A percentile compares a stretch with the other conserved stretches of the same genome.
Evolutionary conservation across 1,140 invertebrate genomes (phyloP).

Genomic region (Zophobas atratus): DNA sequence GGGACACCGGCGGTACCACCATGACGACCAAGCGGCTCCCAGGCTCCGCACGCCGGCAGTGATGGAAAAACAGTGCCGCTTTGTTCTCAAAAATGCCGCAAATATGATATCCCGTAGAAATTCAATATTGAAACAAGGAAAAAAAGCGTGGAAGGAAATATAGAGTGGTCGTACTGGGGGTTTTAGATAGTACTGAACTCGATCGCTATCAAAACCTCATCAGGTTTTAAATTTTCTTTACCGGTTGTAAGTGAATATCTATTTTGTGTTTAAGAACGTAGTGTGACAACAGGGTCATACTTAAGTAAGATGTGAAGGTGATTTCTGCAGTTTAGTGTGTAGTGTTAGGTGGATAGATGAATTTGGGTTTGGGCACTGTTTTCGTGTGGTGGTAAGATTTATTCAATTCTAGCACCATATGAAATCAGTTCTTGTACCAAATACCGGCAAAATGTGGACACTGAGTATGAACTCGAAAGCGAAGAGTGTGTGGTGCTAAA

Average conservation of each 20-base stretch:
- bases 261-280: slow-evolving; percentile 58
- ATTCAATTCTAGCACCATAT: slow-evolving; percentile 66
- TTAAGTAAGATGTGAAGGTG: slow-evolving; percentile 48
- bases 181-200: slow-evolving; percentile 31
- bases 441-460: slow-evolving; percentile 17
- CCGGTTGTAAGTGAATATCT: slow-evolving; percentile 59
- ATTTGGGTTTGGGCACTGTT: slow-evolving; percentile 64
- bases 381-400: slow-evolving; percentile 65
- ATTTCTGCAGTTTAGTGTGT: slow-evolving; percentile 27
- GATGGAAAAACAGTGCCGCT: slow-evolving; percentile 35
- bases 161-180: slow-evolving; percentile 47
- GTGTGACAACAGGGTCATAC: slow-evolving; percentile 60
- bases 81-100: slow-evolving; percentile 45
- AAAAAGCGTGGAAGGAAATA: slow-evolving; percentile 56
- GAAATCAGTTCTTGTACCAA: slow-evolving; percentile 66
- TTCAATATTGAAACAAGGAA: slow-evolving; percentile 49
- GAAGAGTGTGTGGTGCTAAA: neutral
- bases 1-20: neutral
- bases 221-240: slow-evolving; percentile 54
- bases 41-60: neutral
- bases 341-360: neutral
- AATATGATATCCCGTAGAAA: slow-evolving; percentile 49
- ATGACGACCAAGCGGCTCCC: slow-evolving; percentile 1
- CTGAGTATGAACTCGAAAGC: neutral
- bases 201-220: slow-evolving; percentile 56